Evolutionary conservation across 2,888 invertebrate genomes (phyloP), one percentile per base, ranked within the genome.

Genomic region (Rhagonycha fulva): DNA sequence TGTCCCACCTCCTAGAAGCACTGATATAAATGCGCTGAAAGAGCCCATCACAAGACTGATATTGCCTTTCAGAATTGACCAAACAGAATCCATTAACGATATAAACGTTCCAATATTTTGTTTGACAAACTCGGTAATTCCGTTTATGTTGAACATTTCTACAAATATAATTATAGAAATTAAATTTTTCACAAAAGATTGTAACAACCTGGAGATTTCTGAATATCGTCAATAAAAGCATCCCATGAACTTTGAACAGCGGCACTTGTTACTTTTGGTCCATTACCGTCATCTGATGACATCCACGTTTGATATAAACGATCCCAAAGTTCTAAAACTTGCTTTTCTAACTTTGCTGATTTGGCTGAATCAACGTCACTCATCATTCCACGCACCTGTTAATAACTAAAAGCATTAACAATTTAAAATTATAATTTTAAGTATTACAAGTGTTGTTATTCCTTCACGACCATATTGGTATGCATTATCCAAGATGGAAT

Each of bases 301-400:
- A 96, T 94, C 96, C 96, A 97, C 76, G 95, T 94, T 87, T 97
- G 96, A 88, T 98, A 98, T 66, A 98, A 91, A 76, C 96, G 90
- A 88, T 98, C 98, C 96, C 97, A 98, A 14, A 98, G 90, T 87
- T 97, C 96, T 61, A 98, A 88, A 1, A 97, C 93, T 88, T 98
- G 97, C 78, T 93, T 92, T 85, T 98, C 98, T 61, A 98, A 90
- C 77, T 94, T 93, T 28, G 92, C 92, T 61, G 95, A 94, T 87
- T 96, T 96, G 26, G 91, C 91, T 0, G 94, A 92, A 84, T 96
- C 95, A 0, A 95, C 93, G 83, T 95, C 95, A 85, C 93, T 93
- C 72, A 97, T 90, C 82, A 96, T 90, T 84, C 93, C 92, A 85
- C 93, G 93, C 32, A 95, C 92, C 94, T 95, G n/a, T 47, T 7